Conservation (phyloP, 2,797 vertebrate genomes). For the Loris lydekkerianus region DNA sequence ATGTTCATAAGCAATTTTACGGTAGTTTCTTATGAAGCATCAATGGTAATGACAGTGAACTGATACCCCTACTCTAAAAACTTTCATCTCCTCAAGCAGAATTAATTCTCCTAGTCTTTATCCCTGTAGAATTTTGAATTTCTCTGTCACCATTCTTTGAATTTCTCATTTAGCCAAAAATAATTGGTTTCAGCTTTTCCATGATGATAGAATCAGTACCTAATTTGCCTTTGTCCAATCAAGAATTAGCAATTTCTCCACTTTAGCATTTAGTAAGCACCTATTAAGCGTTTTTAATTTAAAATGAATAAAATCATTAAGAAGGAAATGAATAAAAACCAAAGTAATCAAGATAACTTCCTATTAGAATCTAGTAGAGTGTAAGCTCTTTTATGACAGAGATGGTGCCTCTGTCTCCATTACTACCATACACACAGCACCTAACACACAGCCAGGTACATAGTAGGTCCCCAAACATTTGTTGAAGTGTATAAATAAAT, state of each 20-base stretch:
- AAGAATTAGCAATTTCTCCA: neutral
- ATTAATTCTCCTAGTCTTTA: neutral
- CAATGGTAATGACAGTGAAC: neutral
- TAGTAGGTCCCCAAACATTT: neutral
- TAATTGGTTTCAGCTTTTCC: neutral
- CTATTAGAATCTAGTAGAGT: neutral
- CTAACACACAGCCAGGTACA: neutral
- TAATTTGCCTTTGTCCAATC: neutral
- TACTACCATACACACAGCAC: neutral
- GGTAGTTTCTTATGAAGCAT: neutral
- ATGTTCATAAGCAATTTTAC: neutral
- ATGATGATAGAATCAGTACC: neutral
- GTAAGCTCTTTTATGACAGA: neutral
- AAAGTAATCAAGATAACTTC: neutral
- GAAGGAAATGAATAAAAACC: neutral
- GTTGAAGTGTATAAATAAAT: neutral
- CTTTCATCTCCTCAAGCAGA: neutral
- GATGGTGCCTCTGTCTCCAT: neutral
- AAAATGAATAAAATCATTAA: constrained; percentile 1
- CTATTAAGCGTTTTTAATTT: neutral
- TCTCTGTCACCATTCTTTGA: neutral
- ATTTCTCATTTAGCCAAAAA: neutral
- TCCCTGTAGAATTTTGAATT: neutral
- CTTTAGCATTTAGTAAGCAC: neutral
- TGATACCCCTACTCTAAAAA: neutral